Evolutionary conservation across 2,888 invertebrate species (phyloP).

Genomic region (Troilus luridus): DNA sequence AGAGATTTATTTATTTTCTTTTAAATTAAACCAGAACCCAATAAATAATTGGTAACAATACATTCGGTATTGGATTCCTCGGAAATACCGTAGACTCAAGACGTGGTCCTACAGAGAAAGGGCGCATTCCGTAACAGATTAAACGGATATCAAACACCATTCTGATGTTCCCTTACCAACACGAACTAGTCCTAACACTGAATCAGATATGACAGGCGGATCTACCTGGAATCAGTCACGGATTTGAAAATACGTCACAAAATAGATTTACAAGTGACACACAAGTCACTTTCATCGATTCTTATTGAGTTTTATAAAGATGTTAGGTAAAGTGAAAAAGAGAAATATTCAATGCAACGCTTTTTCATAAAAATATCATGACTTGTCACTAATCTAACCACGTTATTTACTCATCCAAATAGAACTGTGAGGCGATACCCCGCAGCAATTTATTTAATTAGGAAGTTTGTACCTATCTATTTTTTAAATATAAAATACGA

Average conservation of each 20-base stretch:
- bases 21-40: neutral
- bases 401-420: too few species aligned
- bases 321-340: neutral
- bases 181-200: neutral
- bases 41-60: neutral
- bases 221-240: neutral
- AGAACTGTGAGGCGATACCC: too few species aligned
- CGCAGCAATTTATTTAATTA: too few species aligned
- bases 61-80: neutral
- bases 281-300: too few species aligned
- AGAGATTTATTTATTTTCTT: neutral
- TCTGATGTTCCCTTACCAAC: neutral
- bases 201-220: neutral
- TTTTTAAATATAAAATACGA: too few species aligned
- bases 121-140: neutral
- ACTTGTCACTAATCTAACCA: too few species aligned
- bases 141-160: neutral
- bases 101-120: neutral
- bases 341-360: neutral
- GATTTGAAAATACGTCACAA: neutral
- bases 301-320: neutral
- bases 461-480: too few species aligned
- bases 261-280: neutral
- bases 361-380: neutral
- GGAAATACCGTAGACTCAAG: neutral